Evolutionary conservation across 2,888 invertebrate species (phyloP), one percentile per base, ranked within the genome.

Genomic region (Notodonta ziczac): DNA sequence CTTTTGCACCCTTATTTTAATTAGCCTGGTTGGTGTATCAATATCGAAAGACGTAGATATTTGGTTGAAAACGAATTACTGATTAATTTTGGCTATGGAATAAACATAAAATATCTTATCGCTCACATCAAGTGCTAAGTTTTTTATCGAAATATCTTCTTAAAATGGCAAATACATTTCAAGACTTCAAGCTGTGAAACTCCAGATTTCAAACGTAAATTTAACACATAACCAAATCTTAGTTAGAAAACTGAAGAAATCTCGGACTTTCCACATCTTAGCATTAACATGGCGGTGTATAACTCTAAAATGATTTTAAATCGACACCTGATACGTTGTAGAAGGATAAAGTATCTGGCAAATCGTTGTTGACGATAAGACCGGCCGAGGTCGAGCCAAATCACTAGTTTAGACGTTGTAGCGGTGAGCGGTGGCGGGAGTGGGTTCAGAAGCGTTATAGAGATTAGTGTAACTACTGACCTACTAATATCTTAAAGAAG

Each of bases 371-470:
- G 76, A 72, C 76, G 83, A 78, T 81, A 80, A 80, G 80, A 74
- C 73, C 60, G 71, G 62, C 72, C 82, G 83, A 86, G 84, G 84
- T 83, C 83, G 78, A 67, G 75, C 77, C 78, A 78, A 81, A 81
- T 77, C 63, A 78, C 78, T 71, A 69, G 65, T 71, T 61, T 69
- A 67, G 51, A 56, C 10, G 51, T 6, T 10, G 44, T 14, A 13
- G 57, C 65, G 14, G 57, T 4, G 32, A 65, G 69, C 59, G 65
- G 39, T 8, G 60, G 74, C 74, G 73, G n/a, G 48, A 42, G 63
- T 63, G 66, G 35, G 42, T 44, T 39, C 24, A 13, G 7, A 7
- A 32, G 48, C 12, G 14, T 35, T 24, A 12, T n/a, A 46, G 6
- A n/a, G 13, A 46, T 46, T 9, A 12, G 13, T 4, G 13, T 46